Evolutionary conservation across 1,140 invertebrate species (phyloP), one percentile per base, ranked within the genome.

Genomic region (Calephelis nemesis): DNA sequence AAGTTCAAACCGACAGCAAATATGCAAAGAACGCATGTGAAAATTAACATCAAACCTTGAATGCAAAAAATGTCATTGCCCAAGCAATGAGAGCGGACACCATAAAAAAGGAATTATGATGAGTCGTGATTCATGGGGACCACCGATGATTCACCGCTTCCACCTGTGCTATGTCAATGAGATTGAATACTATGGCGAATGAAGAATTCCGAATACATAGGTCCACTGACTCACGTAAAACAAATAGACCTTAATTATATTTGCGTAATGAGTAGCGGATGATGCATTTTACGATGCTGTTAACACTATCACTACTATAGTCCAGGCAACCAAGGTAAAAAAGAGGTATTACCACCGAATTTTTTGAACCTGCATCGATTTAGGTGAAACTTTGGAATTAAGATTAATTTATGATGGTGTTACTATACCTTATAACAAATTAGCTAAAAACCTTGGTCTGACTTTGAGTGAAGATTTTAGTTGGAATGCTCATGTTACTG

Each of bases 91-190:
- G 50, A 65, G 48, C 47, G 30, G 47, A 13, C 30, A 65, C 63
- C 49, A 49, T 65, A 65, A 52, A 65, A 65, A 65, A 47, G 48
- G 63, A 68, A 71, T 68, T 42, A 42, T 49, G 60, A 69, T 71
- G 67, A 52, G 48, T 67, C 60, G 65, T 78, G 77, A 79, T 74
- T 81, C 79, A 78, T 73, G 76, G 71, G 68, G 69, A 72, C 19
- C 74, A 70, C 64, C 48, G 67, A 63, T 82, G 80, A 80, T 65
- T 82, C 80, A 83, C 62, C 65, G 62, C 70, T 76, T 77, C 74
- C 76, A 82, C 78, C 70, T 75, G 76, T 58, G 42, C 47, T 13
- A 42, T 67, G 12, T 67, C 54, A 52, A 50, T 52, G 64, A 40
- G 48, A 50, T n/a, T 12, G n/a, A n/a, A 13, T 15, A 19, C 19